These are phyloP conservation scores for Ictidomys tridecemlineatus DNA, from an alignment of 2,113 vertebrate genomes.

Conservation along the genomic window DNA sequence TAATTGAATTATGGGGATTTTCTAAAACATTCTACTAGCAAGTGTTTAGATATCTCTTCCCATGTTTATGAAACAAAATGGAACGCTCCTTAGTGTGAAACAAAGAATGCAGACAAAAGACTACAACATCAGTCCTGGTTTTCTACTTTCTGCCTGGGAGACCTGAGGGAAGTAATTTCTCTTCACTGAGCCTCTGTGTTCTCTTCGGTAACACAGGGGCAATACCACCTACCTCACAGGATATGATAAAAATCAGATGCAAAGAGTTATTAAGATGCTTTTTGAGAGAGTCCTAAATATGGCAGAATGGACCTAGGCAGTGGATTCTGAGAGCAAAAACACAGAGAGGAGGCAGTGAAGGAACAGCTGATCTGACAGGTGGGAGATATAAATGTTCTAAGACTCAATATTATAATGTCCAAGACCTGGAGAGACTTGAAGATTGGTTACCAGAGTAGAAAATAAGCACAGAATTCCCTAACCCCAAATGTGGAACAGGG, in stretches of 20 bases:
- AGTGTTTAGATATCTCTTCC: background rate
- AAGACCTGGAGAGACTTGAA: too few species aligned
- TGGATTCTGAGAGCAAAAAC: too few species aligned
- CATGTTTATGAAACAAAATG: background rate
- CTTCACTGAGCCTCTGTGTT: background rate
- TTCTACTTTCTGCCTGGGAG: background rate
- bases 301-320: too few species aligned
- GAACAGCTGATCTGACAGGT: too few species aligned
- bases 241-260: background rate
- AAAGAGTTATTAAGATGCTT: background rate
- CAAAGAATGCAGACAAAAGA: conserved; percentile 25
- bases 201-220: background rate
- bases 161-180: background rate
- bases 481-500: too few species aligned
- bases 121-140: background rate
- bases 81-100: background rate
- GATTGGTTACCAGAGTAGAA: too few species aligned
- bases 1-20: background rate
- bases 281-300: background rate
- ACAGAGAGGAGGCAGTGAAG: too few species aligned
- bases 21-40: background rate
- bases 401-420: too few species aligned
- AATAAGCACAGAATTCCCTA: too few species aligned
- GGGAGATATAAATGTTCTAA: too few species aligned
- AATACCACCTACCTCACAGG: background rate